Evolutionary conservation across 1,140 invertebrate genomes (phyloP).

Genomic region (Calephelis virginiensis): DNA sequence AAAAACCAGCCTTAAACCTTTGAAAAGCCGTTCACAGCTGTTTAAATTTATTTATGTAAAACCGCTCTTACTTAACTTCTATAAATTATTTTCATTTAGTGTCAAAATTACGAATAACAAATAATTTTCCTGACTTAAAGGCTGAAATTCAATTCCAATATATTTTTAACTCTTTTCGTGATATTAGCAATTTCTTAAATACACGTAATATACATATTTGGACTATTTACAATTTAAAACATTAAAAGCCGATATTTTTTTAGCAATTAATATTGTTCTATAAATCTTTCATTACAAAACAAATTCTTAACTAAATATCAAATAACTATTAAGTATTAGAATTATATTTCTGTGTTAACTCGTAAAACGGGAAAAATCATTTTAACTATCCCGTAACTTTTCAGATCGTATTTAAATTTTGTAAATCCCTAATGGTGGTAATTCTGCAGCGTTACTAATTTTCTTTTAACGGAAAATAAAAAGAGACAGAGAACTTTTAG

Average conservation of each 20-base stretch:
- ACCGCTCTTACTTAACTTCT: too few species aligned
- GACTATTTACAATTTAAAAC: conserved; percentile 3
- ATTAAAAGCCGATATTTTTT: conserved; percentile 3
- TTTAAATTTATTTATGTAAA: too few species aligned
- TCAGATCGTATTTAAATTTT: too few species aligned
- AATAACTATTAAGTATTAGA: neutral
- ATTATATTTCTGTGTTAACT: neutral
- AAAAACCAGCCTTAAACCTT: too few species aligned
- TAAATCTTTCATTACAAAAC: neutral
- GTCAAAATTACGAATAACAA: neutral
- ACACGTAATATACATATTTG: neutral
- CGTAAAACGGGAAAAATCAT: too few species aligned
- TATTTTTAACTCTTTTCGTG: neutral
- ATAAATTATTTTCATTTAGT: neutral
- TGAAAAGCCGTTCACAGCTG: too few species aligned
- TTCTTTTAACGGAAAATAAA: too few species aligned
- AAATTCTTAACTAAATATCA: neutral
- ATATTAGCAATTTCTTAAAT: neutral
- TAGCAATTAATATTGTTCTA: neutral
- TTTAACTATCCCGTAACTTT: too few species aligned
- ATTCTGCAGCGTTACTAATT: too few species aligned
- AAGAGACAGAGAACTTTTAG: too few species aligned
- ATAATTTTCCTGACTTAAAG: neutral
- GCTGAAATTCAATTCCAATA: conserved; percentile 6
- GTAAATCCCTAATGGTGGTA: too few species aligned